These are phyloP conservation scores for Poliocrania exsul DNA, from an alignment of 2,797 vertebrate genomes.

Conservation along the genomic window DNA sequence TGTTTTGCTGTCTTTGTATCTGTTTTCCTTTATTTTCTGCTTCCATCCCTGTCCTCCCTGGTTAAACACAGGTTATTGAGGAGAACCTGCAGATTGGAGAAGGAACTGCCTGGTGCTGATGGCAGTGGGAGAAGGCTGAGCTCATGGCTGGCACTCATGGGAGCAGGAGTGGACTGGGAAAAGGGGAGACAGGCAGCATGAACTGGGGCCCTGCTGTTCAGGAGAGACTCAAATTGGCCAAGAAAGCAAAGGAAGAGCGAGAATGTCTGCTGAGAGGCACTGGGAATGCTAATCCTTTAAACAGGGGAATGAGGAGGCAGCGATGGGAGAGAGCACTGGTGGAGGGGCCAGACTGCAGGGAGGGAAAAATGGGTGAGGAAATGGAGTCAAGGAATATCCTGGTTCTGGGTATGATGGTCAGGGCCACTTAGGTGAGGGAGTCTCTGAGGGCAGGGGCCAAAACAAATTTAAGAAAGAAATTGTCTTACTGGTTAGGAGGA, in stretches of 20 bases:
- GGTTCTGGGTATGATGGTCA: neutral
- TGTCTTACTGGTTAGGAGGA: neutral
- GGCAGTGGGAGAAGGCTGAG: neutral
- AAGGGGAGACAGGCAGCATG: neutral
- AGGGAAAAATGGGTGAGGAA: neutral
- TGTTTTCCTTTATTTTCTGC: neutral
- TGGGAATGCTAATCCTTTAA: neutral
- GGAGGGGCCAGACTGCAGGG: neutral
- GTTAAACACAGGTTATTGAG: neutral
- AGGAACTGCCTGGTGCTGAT: neutral
- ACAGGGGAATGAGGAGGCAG: no score
- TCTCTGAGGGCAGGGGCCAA: neutral
- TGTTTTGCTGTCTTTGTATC: neutral
- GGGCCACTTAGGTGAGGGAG: neutral
- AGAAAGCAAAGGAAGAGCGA: neutral
- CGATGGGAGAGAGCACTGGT: neutral
- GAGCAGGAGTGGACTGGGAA: neutral
- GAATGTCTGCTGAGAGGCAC: neutral
- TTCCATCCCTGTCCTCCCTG: neutral
- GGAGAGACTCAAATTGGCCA: neutral
- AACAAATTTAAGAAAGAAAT: neutral
- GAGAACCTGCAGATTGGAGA: neutral
- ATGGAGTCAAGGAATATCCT: neutral
- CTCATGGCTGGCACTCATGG: neutral
- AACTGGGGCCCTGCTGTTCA: rapidly evolving